These are phyloP conservation scores for Melipona beecheii DNA, from an alignment of 2,888 invertebrate species.

Conservation along the genomic window DNA sequence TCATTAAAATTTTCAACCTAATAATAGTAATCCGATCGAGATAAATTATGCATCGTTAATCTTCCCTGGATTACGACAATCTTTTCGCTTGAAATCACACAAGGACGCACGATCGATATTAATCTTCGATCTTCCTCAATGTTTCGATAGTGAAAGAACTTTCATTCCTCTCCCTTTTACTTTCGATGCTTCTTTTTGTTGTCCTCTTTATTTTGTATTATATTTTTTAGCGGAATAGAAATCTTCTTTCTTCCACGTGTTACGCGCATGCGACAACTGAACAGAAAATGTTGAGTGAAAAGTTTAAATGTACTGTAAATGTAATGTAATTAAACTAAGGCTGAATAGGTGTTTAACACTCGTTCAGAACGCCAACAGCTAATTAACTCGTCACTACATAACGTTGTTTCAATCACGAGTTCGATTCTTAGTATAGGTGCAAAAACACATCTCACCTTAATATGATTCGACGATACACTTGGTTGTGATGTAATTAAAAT, in stretches of 20 bases:
- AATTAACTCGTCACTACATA: constrained; percentile 47
- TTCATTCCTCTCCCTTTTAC: not conserved
- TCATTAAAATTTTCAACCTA: not conserved
- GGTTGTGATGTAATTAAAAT: too few species aligned
- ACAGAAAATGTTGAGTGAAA: constrained; percentile 56
- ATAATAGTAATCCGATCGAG: not conserved
- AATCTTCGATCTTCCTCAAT: not conserved
- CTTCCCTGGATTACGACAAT: not conserved
- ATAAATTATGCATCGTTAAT: not conserved
- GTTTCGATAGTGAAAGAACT: not conserved
- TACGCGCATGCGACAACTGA: constrained; percentile 6
- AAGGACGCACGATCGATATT: not conserved
- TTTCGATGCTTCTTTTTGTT: not conserved
- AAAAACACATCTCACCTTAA: not conserved
- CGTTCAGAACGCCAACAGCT: constrained; percentile 40
- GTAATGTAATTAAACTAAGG: constrained; percentile 21
- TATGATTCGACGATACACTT: not conserved
- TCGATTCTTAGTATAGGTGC: not conserved
- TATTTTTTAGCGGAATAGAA: not conserved
- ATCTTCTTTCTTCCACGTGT: not conserved
- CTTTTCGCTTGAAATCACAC: not conserved
- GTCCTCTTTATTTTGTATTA: not conserved
- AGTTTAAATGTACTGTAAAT: constrained; percentile 41
- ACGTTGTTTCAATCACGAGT: not conserved
- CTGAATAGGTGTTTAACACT: constrained; percentile 63